Evolutionary conservation across 2,888 invertebrate species (phyloP).

Genomic region (Gortyna flavago): DNA sequence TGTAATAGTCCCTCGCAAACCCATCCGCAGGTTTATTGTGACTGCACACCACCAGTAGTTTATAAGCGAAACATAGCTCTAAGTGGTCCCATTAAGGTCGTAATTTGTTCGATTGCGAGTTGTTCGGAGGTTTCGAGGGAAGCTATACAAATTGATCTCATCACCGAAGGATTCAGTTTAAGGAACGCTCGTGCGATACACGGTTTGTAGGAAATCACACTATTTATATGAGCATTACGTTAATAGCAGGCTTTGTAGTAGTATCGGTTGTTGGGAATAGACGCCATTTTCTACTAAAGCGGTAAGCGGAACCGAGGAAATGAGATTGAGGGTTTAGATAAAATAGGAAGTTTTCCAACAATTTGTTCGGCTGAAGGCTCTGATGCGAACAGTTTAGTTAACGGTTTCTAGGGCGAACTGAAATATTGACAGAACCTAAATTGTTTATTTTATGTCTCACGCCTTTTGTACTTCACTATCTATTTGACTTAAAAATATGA

Average conservation of each 20-base stretch:
- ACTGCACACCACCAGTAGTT: slow-evolving; percentile 66
- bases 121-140: slow-evolving; percentile 71
- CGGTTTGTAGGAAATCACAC: slow-evolving; percentile 79
- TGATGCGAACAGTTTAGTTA: slow-evolving; percentile 20
- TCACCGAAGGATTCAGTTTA: slow-evolving; percentile 73
- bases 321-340: slow-evolving; percentile 61
- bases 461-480: not conserved
- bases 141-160: slow-evolving; percentile 86
- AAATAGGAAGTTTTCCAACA: slow-evolving; percentile 46
- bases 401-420: not conserved
- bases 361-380: slow-evolving; percentile 45
- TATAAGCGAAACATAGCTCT: slow-evolving; percentile 75
- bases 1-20: slow-evolving; percentile 73
- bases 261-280: slow-evolving; percentile 66
- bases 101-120: slow-evolving; percentile 70
- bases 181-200: slow-evolving; percentile 71
- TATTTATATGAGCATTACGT: slow-evolving; percentile 81
- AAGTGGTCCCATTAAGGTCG: slow-evolving; percentile 74
- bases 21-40: slow-evolving; percentile 81
- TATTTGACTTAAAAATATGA: not conserved
- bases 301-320: slow-evolving; percentile 53
- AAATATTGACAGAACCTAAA: not conserved
- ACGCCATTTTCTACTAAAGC: slow-evolving; percentile 61
- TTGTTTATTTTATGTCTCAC: not conserved
- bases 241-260: slow-evolving; percentile 75